Evolutionary conservation across 2,888 invertebrate species (phyloP).

Genomic region (Sympetrum striolatum): DNA sequence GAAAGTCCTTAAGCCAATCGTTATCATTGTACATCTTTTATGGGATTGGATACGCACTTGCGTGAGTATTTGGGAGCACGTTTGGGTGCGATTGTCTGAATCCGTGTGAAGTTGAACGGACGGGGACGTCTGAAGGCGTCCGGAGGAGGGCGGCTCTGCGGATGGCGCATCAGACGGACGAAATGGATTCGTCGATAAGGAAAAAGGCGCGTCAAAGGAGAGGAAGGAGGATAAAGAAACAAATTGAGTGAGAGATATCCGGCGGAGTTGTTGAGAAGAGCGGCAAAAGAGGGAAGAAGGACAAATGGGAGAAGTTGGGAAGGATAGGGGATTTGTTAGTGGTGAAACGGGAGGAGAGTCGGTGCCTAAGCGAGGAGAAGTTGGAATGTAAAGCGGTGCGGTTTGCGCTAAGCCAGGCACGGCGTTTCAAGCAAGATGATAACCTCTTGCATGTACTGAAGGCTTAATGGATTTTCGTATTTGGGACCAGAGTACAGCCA

Average conservation of each 20-base stretch:
- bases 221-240: not conserved
- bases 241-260: not conserved
- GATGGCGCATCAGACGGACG: not conserved
- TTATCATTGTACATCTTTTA: too few species aligned
- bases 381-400: too few species aligned
- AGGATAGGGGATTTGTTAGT: not conserved
- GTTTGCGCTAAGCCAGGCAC: too few species aligned
- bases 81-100: not conserved
- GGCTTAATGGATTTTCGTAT: too few species aligned
- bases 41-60: not conserved
- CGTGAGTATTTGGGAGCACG: not conserved
- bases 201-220: not conserved
- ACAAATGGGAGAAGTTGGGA: not conserved
- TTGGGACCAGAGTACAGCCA: too few species aligned
- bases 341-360: not conserved
- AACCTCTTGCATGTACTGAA: too few species aligned
- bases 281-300: not conserved
- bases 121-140: not conserved
- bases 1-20: too few species aligned
- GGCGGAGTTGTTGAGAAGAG: not conserved
- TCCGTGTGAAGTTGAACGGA: not conserved
- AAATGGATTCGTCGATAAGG: not conserved
- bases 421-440: too few species aligned
- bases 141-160: not conserved
- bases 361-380: too few species aligned